Percentiles rank a stretch among this genome's conserved stretches.
Conservation (phyloP, 2,888 invertebrate species). For the Agonopterix subpropinquella region DNA sequence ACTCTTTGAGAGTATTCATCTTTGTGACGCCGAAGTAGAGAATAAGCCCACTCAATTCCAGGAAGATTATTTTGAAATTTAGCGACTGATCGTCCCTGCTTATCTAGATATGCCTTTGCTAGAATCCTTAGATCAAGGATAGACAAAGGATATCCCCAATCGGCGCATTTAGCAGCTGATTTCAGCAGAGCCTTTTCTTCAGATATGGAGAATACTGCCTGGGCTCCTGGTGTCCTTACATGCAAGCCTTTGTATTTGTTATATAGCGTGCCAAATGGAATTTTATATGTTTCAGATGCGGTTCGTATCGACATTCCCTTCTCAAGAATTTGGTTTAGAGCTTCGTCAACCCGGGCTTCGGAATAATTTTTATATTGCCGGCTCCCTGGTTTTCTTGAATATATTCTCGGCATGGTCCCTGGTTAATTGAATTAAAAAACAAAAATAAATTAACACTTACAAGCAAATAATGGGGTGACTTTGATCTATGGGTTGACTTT, state of each 20-base stretch:
- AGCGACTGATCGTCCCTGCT: constrained; percentile 6
- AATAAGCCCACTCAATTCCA: constrained; percentile 15
- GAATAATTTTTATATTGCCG: constrained; percentile 12
- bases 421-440: neutral
- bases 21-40: constrained; percentile 16
- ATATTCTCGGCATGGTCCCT: neutral
- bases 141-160: constrained; percentile 16
- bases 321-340: constrained; percentile 9
- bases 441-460: too few species aligned
- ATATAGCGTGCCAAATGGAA: constrained; percentile 1
- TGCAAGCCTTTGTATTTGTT: constrained; percentile 1
- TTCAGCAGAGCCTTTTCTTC: constrained; percentile 10
- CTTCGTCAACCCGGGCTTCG: constrained; percentile 9
- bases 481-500: too few species aligned
- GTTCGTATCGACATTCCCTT: constrained; percentile 8
- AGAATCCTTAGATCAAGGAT: constrained; percentile 13
- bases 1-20: constrained; percentile 8
- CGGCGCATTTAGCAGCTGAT: constrained; percentile 13
- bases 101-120: constrained; percentile 14
- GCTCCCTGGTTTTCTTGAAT: constrained; percentile 1
- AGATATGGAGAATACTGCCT: constrained; percentile 11
- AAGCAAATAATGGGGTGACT: too few species aligned
- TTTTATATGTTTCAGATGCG: constrained; percentile 4
- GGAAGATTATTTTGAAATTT: constrained; percentile 16
- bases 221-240: constrained; percentile 12